phyloP scores from a whole-genome alignment of 2,113 vertebrate genomes.

The Raja brachyura region DNA sequence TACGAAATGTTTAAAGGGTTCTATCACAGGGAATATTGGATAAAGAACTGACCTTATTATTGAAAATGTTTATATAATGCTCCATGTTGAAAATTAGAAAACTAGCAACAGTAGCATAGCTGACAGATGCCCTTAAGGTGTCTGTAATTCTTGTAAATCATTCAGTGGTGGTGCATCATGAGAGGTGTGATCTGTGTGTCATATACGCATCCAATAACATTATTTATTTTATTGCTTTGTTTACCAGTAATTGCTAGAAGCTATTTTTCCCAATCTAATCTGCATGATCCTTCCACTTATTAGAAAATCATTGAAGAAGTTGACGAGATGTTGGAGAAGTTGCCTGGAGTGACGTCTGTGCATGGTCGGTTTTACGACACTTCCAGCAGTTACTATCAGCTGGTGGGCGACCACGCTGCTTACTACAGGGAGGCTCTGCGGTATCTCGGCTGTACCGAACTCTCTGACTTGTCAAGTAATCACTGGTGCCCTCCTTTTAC shows the following conservation, averaged over 20 bases:
- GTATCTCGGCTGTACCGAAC: slow-evolving; percentile 41
- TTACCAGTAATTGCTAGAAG: neutral
- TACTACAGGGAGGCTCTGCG: slow-evolving; percentile 43
- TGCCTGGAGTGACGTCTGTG: slow-evolving; percentile 39
- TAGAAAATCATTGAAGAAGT: slow-evolving; percentile 40
- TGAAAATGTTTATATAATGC: neutral
- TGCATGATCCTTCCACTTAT: neutral
- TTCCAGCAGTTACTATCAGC: slow-evolving; percentile 41
- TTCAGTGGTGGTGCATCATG: neutral
- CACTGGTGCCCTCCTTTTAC: neutral
- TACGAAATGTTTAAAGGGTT: neutral
- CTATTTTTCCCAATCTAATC: neutral
- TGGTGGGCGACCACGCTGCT: slow-evolving; percentile 40
- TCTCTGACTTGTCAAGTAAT: slow-evolving; percentile 41
- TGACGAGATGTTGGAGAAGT: slow-evolving; percentile 40
- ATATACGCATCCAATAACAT: neutral
- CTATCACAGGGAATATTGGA: neutral
- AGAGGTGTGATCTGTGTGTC: neutral
- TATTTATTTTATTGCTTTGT: neutral
- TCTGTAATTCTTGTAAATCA: neutral
- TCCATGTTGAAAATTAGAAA: neutral
- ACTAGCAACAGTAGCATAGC: neutral
- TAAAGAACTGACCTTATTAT: neutral
- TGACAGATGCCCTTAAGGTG: neutral
- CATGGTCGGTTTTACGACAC: slow-evolving; percentile 41